Percentiles rank a stretch among this genome's conserved stretches.
phyloP scores from a whole-genome alignment of 2,113 vertebrate species.

The Motacilla tschutschensis region DNA sequence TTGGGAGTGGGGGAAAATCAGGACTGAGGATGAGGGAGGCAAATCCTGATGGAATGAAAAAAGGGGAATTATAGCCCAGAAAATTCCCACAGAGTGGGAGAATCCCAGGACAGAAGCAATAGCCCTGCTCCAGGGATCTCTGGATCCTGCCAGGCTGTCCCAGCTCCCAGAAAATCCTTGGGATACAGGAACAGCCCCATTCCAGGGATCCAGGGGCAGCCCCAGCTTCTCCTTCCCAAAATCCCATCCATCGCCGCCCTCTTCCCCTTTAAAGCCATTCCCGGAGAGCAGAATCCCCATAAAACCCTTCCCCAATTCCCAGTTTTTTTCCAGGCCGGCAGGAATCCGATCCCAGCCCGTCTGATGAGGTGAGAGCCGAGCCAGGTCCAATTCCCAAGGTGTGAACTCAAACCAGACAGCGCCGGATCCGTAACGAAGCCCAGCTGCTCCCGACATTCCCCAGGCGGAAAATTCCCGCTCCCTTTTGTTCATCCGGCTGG shows the following conservation, averaged over 20 bases:
- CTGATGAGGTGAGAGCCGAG: not conserved
- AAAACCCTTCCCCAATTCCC: not conserved
- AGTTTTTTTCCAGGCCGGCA: not conserved
- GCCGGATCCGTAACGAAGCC: not conserved
- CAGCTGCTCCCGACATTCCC: not conserved
- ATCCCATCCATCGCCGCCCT: not conserved
- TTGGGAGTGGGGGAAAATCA: not conserved
- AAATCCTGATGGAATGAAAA: not conserved
- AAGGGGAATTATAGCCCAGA: not conserved
- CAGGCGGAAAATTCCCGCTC: not conserved
- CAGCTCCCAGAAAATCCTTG: not conserved
- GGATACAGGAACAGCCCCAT: too few relatives aligned
- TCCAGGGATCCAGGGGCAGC: not conserved
- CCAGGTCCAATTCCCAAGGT: not conserved
- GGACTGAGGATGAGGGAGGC: not conserved
- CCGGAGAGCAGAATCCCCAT: not conserved
- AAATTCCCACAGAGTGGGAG: not conserved
- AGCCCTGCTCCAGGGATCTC: accelerated
- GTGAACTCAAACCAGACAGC: not conserved
- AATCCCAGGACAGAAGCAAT: not conserved
- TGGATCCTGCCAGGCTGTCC: not conserved
- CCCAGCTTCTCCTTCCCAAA: not conserved
- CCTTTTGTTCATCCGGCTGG: not conserved
- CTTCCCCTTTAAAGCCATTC: not conserved
- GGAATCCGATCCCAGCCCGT: not conserved